Percentiles rank a stretch among this genome's conserved stretches.
Evolutionary conservation across 2,888 invertebrate genomes (phyloP).

Genomic region (Phorcus lineatus): DNA sequence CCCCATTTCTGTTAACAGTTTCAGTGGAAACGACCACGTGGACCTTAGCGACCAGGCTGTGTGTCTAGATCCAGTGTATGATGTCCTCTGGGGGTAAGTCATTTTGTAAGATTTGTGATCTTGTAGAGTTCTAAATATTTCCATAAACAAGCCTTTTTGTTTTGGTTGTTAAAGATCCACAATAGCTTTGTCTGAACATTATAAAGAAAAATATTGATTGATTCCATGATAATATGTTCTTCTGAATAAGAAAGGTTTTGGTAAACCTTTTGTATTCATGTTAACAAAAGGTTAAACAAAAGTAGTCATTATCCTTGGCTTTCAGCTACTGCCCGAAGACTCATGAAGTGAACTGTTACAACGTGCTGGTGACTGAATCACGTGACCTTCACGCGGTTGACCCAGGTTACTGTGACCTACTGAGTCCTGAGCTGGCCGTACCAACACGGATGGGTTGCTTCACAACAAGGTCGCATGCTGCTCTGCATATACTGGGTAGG

Average conservation of each 20-base stretch:
- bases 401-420: slow-evolving; percentile 78
- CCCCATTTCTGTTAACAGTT: slow-evolving; percentile 73
- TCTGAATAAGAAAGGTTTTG: too few relatives aligned
- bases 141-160: too few relatives aligned
- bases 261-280: too few relatives aligned
- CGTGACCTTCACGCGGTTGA: slow-evolving; percentile 67
- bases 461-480: slow-evolving; percentile 88
- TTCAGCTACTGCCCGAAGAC: slow-evolving; percentile 80
- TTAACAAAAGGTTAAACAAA: background rate
- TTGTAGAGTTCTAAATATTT: too few relatives aligned
- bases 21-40: slow-evolving; percentile 88
- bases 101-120: too few relatives aligned
- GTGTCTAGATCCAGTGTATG: slow-evolving; percentile 92
- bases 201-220: too few relatives aligned
- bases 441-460: slow-evolving; percentile 81
- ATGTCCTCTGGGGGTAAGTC: slow-evolving; percentile 92
- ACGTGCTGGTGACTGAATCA: slow-evolving; percentile 87
- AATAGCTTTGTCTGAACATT: too few relatives aligned
- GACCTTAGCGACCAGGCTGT: slow-evolving; percentile 88
- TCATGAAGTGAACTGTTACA: slow-evolving; percentile 85
- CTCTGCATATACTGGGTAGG: slow-evolving; percentile 87
- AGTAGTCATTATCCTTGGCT: background rate
- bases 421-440: slow-evolving; percentile 88
- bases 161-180: too few relatives aligned
- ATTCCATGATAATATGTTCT: too few relatives aligned